A percentile compares a stretch with the other conserved stretches of the same genome.
phyloP scores from a whole-genome alignment of 2,888 invertebrate genomes.

The Neoaliturus tenellus region DNA sequence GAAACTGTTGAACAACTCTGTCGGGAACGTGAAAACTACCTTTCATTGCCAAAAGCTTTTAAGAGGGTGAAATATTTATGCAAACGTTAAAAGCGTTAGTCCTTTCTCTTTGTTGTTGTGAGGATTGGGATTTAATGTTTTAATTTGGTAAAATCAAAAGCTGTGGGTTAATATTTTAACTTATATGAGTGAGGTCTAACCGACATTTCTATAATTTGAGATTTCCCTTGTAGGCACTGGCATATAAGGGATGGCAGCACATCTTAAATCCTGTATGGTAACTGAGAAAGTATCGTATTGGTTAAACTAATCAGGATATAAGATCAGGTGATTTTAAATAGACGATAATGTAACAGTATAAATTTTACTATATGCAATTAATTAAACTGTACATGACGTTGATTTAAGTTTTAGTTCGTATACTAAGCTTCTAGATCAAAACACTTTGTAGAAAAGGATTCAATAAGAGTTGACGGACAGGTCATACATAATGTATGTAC shows the following conservation, averaged over 20 bases:
- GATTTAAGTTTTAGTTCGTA: not conserved
- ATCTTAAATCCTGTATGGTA: too few relatives aligned
- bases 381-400: too few relatives aligned
- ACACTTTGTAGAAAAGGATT: not conserved
- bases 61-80: constrained; percentile 33
- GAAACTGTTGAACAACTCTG: not conserved
- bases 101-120: constrained; percentile 27
- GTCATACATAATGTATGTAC: constrained; percentile 21
- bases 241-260: too few relatives aligned
- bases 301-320: too few relatives aligned
- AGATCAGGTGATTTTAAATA: too few relatives aligned
- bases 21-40: constrained; percentile 23
- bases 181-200: too few relatives aligned
- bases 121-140: constrained; percentile 5
- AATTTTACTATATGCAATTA: too few relatives aligned
- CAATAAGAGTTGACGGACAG: constrained; percentile 29
- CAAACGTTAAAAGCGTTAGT: constrained; percentile 35
- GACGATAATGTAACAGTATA: too few relatives aligned
- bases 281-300: too few relatives aligned
- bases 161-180: not conserved
- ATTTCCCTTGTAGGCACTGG: too few relatives aligned
- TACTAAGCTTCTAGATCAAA: not conserved
- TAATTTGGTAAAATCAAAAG: not conserved
- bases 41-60: constrained; percentile 30
- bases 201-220: too few relatives aligned